Evolutionary conservation across 2,113 vertebrate genomes (phyloP).

Genomic region (Ondatra zibethicus): DNA sequence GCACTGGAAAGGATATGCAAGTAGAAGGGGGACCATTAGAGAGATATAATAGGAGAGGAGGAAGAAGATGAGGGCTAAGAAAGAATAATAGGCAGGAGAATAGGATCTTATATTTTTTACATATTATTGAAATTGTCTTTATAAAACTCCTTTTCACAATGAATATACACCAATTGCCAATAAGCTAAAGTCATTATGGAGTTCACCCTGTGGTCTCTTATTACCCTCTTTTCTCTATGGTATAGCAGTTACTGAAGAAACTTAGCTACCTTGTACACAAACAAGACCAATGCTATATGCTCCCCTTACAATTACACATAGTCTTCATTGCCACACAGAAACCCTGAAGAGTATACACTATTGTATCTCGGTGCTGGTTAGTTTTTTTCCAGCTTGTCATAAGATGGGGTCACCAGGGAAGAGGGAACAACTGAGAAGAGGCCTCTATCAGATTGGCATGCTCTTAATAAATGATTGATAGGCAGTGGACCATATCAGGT

Average conservation of each 20-base stretch:
- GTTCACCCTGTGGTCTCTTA: not conserved
- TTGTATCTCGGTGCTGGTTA: not conserved
- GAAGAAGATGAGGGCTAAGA: not conserved
- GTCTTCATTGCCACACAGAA: not conserved
- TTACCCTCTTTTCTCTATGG: not conserved
- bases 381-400: not conserved
- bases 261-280: not conserved
- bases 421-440: not conserved
- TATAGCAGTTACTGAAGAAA: not conserved
- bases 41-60: not conserved
- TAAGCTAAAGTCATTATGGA: not conserved
- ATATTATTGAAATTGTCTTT: not conserved
- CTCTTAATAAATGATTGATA: not conserved
- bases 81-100: not conserved
- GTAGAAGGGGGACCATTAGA: not conserved
- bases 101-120: not conserved
- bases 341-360: not conserved
- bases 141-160: not conserved
- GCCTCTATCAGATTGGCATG: not conserved
- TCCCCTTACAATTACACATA: not conserved
- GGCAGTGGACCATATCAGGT: not conserved
- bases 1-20: not conserved
- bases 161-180: not conserved
- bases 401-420: not conserved
- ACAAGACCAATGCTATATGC: fast-evolving